These are phyloP conservation scores for Pipistrellus kuhlii DNA, from an alignment of 2,797 vertebrate species.

Conservation along the genomic window DNA sequence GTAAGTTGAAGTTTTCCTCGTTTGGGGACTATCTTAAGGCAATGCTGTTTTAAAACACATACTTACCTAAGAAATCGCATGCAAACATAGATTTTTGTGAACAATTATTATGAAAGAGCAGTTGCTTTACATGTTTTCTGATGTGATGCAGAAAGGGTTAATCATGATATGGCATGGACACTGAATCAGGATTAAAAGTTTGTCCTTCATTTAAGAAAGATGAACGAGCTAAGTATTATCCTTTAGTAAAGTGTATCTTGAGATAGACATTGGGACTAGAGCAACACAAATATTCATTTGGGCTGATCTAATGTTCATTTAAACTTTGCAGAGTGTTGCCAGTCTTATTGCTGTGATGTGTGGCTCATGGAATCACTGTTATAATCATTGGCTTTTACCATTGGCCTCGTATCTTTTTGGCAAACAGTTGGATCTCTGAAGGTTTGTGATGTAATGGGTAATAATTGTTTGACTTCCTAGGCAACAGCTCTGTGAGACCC, in stretches of 20 bases:
- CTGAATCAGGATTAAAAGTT: background rate
- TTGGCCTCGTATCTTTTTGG: conserved; percentile 68
- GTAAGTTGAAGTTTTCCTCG: conserved; percentile 1
- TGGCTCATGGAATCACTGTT: background rate
- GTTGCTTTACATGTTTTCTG: conserved; percentile 35
- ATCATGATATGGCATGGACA: background rate
- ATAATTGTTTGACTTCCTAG: conserved; percentile 69
- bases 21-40: conserved; percentile 30
- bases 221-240: background rate
- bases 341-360: background rate
- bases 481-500: conserved; percentile 54
- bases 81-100: conserved; percentile 25
- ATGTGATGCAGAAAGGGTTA: background rate
- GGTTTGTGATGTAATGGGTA: conserved; percentile 71
- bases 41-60: background rate
- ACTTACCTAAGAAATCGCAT: conserved; percentile 22
- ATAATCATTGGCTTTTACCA: conserved; percentile 48
- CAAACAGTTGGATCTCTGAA: conserved; percentile 49
- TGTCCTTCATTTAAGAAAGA: conserved; percentile 7
- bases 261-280: background rate
- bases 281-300: background rate
- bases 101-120: background rate
- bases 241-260: background rate
- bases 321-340: background rate
- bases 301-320: background rate